A percentile compares a stretch with the other conserved stretches of the same genome.
phyloP scores from a whole-genome alignment of 2,888 invertebrate genomes.

The Tinea semifulvella region DNA sequence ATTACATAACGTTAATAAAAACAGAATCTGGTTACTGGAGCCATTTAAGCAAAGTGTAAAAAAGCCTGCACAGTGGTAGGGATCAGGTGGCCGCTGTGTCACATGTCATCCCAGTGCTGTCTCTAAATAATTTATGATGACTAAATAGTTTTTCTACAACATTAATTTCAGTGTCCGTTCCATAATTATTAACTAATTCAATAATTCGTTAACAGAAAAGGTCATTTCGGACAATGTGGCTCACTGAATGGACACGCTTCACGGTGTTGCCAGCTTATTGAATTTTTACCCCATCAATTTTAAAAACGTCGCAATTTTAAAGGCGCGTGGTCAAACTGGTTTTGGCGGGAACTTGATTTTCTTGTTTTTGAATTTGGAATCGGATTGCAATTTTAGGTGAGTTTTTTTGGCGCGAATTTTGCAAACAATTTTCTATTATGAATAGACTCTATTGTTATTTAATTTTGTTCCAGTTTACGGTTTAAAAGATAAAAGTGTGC shows the following conservation, averaged over 20 bases:
- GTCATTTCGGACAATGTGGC: constrained; percentile 52
- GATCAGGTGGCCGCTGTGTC: too few species aligned
- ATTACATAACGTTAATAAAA: too few species aligned
- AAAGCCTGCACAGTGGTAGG: too few species aligned
- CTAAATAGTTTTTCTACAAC: constrained; percentile 32
- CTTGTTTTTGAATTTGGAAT: constrained; percentile 33
- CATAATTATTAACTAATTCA: constrained; percentile 54
- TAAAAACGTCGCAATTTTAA: constrained; percentile 37
- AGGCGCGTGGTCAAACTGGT: constrained; percentile 55
- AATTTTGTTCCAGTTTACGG: constrained; percentile 32
- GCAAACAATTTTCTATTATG: too few species aligned
- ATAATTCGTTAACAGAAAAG: constrained; percentile 49
- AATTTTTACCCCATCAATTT: constrained; percentile 11
- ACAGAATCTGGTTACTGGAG: too few species aligned
- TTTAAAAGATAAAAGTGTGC: constrained; percentile 22
- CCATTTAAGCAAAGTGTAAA: too few species aligned
- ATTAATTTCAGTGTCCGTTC: constrained; percentile 15
- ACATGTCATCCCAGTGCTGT: too few species aligned
- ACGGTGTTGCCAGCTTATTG: constrained; percentile 1
- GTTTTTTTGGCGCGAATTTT: too few species aligned
- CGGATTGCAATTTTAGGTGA: constrained; percentile 23
- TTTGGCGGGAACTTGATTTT: constrained; percentile 40
- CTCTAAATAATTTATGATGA: constrained; percentile 9
- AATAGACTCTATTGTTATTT: constrained; percentile 31
- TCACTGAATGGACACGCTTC: constrained; percentile 5